Evolutionary conservation across 2,888 invertebrate genomes (phyloP), one percentile per base, ranked within the genome.

Genomic region (Biston betularia): DNA sequence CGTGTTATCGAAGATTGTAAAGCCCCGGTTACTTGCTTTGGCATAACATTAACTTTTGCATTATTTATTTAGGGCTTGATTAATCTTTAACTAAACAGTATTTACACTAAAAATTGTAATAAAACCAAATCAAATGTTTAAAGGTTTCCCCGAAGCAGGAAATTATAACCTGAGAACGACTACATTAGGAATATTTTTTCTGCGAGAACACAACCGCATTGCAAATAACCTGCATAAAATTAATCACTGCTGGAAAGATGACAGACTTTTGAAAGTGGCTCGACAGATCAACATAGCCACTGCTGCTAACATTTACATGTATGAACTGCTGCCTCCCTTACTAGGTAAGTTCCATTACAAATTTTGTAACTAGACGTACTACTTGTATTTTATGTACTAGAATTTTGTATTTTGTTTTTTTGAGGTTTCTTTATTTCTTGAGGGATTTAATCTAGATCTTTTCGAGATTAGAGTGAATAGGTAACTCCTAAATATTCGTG

Each of bases 161-260:
- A 88, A 89, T 72, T 80, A 81, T 64, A 87, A 89, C 58, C 71
- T 91, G 38, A 79, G 88, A 68, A 87, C 88, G 0, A 87, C 89
- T 8, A 79, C 83, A 0, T 75, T 90, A 33, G 78, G 82, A 10
- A 88, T 89, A 75, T 89, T 86, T 72, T 90, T 90, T 70, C 85
- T 86, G 82, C 80, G 89, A n/a, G 88, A 90, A 71, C 90, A 91
- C 69, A 90, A 90, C 66, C 79, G 88, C 33, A 52, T 90, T n/a
- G 89, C 89, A 6, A 81, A 67, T 15, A 75, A 72, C 11, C 75
- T 90, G 12, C 82, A 80, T 34, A 73, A 83, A 15, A 77, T 89
- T 3, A 89, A 91, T 70, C 88, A 90, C 8, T 90, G 90, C 65
- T 91, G 90, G 90, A 87, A 85, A 56, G 89, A 90, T 56, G 90